Evolutionary conservation across 2,797 vertebrate genomes (phyloP).

Genomic region (Microctenopoma stevenorrisi): DNA sequence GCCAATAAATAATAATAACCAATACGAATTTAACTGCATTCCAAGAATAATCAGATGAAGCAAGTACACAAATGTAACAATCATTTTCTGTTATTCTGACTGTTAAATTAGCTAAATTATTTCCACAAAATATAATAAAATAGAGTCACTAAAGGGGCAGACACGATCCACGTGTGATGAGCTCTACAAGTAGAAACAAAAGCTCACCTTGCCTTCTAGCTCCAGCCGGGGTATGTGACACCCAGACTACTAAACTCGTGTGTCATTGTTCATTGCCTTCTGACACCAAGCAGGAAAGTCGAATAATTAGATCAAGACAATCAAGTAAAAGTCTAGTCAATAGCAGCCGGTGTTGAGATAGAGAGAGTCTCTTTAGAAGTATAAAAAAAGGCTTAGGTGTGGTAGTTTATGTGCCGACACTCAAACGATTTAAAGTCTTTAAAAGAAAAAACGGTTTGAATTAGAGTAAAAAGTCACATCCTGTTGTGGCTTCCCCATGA

Average conservation of each 20-base stretch:
- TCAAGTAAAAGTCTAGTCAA: slow-evolving; percentile 14
- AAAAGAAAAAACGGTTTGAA: not conserved
- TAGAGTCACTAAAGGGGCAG: slow-evolving; percentile 1
- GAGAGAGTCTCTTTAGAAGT: not conserved
- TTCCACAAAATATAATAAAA: slow-evolving; percentile 1
- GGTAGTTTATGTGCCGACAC: slow-evolving; percentile 8
- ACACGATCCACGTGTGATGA: slow-evolving; percentile 24
- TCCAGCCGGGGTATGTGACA: slow-evolving; percentile 23
- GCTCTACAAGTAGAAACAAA: slow-evolving; percentile 21
- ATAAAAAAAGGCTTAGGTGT: not conserved
- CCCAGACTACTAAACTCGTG: slow-evolving; percentile 16
- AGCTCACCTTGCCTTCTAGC: slow-evolving; percentile 2
- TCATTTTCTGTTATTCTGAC: not conserved
- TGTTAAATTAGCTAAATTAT: slow-evolving; percentile 7
- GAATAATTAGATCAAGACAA: slow-evolving; percentile 35
- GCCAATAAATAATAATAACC: not conserved
- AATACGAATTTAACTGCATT: not conserved
- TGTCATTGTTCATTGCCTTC: slow-evolving; percentile 11
- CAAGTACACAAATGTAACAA: not conserved
- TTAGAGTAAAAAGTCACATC: not conserved
- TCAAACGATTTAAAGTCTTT: slow-evolving; percentile 9
- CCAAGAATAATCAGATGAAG: not conserved
- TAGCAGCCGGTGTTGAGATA: too few relatives aligned
- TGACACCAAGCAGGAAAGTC: slow-evolving; percentile 19
- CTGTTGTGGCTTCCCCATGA: not conserved